Conservation (phyloP, 53 echinoderm and acorn worm species). For the Echinometra lucunter region DNA sequence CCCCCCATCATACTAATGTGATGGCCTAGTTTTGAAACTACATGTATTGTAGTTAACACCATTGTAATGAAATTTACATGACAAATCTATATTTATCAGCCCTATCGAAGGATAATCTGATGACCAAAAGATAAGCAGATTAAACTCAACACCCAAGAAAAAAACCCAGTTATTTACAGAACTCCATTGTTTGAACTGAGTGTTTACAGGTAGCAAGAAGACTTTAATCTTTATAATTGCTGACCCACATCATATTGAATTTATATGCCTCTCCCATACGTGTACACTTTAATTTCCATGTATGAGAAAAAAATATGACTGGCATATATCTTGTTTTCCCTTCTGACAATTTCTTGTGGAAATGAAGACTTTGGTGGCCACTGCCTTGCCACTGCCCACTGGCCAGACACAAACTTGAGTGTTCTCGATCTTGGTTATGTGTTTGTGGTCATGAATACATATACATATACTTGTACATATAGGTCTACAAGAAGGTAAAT, state of each 20-base stretch:
- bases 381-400: no score
- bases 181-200: background rate
- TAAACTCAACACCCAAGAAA: background rate
- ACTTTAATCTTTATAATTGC: background rate
- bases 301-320: background rate
- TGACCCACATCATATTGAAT: background rate
- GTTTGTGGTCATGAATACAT: no score
- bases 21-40: no score
- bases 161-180: background rate
- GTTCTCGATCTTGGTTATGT: no score
- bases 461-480: no score
- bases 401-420: background rate
- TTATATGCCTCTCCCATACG: background rate
- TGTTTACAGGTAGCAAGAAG: background rate
- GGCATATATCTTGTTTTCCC: no score
- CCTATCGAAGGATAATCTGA: background rate
- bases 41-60: background rate
- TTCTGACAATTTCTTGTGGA: no score
- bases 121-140: slow-evolving; percentile 10
- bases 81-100: background rate
- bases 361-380: no score
- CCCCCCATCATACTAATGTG: no score
- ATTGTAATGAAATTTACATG: background rate
- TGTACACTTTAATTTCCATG: background rate
- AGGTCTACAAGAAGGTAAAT: no score